Evolutionary conservation across 2,888 invertebrate species (phyloP), one percentile per base, ranked within the genome.

Genomic region (Drosophila ustulata): DNA sequence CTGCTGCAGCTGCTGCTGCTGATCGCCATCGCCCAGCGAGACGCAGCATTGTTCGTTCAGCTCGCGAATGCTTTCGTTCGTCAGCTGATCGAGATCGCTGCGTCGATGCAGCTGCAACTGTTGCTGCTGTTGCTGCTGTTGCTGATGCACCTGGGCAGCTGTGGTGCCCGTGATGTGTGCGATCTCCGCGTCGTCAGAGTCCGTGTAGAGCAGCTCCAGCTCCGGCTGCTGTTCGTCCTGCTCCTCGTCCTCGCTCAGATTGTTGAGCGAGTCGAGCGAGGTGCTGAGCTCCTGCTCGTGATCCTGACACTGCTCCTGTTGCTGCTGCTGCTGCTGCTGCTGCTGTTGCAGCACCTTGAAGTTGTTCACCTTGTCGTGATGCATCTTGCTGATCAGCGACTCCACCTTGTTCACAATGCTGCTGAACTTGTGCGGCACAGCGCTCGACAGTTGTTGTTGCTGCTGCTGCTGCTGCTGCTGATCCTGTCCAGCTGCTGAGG

Each of bases 131-230:
- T 77, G 78, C 7, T 68, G 68, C 3, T 70, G 73, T 32, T 91
- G 91, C 5, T 77, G 85, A 55, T 92, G 92, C 57, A 92, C 90
- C 72, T 92, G 91, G 34, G 90, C 92, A 2, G 90, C 81, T 3
- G 92, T 92, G 46, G 90, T 91, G 45, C 92, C 92, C 0, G 92
- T 91, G n/a, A 92, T 91, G 55, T 92, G 92, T 2, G 94, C 93
- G 45, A 94, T 94, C 90, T 95, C 95, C n/a, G 95, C 94, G 66
- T 95, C 95, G 58, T 95, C 95, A 0, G 95, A 95, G 86, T 95
- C 95, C 3, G 94, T 94, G 89, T 95, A 82, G 46, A 89, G 72
- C 50, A 82, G 63, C 50, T 94, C 94, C 5, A 78, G 79, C 37
- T 94, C 95, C 85, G 95, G 37, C 5, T 37, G 4, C n/a, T 32